Evolutionary conservation across 37 sponge, comb jelly and placozoan species (phyloP).

Genomic region (Theonella swinhoei): DNA sequence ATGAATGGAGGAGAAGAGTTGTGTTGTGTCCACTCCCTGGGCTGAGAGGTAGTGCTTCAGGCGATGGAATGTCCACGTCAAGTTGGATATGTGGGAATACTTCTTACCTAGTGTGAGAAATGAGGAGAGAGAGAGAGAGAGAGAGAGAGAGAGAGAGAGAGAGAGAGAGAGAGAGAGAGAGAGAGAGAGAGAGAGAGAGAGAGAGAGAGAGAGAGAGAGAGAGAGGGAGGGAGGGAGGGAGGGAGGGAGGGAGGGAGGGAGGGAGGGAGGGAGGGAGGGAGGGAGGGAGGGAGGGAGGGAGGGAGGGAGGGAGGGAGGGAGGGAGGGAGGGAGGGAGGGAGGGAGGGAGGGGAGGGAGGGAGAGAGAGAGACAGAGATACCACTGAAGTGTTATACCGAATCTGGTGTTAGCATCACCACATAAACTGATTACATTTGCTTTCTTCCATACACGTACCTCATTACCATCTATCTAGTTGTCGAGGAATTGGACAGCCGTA

Average conservation of each 20-base stretch:
- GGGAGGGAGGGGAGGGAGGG: neutral
- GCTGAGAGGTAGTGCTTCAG: slow-evolving; percentile 43
- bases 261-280: slow-evolving; percentile 9
- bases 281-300: neutral
- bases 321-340: neutral
- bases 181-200: neutral
- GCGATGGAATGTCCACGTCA: slow-evolving; percentile 87
- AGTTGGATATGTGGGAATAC: slow-evolving; percentile 61
- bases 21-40: slow-evolving; percentile 23
- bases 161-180: neutral
- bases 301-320: neutral
- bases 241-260: slow-evolving; percentile 12
- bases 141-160: neutral
- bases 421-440: too few species aligned
- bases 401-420: too few species aligned
- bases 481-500: too few species aligned
- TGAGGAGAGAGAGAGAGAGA: neutral
- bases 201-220: neutral
- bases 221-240: slow-evolving; percentile 16
- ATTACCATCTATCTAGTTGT: too few species aligned
- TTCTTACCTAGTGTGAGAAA: slow-evolving; percentile 63
- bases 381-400: neutral
- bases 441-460: too few species aligned
- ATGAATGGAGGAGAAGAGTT: slow-evolving; percentile 65
- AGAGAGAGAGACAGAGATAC: neutral